Evolutionary conservation across 2,113 vertebrate species (phyloP).

Genomic region (Prionailurus viverrinus): DNA sequence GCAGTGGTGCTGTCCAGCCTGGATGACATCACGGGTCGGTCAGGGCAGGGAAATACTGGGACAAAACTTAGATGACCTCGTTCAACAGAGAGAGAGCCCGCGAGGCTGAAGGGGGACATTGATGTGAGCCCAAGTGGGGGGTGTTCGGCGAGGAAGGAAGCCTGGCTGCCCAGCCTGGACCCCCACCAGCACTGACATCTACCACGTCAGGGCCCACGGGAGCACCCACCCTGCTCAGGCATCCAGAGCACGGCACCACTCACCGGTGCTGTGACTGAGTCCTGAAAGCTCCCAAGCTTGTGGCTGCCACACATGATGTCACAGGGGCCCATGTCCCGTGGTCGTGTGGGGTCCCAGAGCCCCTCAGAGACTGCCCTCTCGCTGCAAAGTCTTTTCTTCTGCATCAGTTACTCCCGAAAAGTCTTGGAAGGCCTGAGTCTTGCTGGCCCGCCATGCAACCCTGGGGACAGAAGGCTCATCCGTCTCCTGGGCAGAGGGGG

Average conservation of each 20-base stretch:
- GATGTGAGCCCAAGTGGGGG: not conserved
- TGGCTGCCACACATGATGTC: not conserved
- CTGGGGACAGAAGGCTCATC: too few species aligned
- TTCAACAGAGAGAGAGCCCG: not conserved
- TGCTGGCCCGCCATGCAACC: accelerated
- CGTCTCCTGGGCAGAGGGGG: not conserved
- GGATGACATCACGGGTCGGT: accelerated
- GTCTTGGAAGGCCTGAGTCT: not conserved
- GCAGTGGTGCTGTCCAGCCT: not conserved
- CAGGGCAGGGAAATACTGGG: too few species aligned
- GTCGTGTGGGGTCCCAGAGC: not conserved
- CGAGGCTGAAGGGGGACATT: not conserved
- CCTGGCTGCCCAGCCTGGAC: not conserved
- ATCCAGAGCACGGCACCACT: not conserved
- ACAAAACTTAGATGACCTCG: not conserved
- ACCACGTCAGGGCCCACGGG: accelerated
- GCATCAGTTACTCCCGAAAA: not conserved
- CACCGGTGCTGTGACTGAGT: not conserved
- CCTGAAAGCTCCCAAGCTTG: not conserved
- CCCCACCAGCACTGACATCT: accelerated
- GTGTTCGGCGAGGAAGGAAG: not conserved
- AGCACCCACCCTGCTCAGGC: not conserved
- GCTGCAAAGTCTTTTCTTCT: not conserved
- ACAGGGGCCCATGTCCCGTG: not conserved
- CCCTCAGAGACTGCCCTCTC: not conserved